A percentile compares a stretch with the other conserved stretches of the same genome.
Conservation (phyloP, 1,140 invertebrate species). For the Saccostrea glomerata region DNA sequence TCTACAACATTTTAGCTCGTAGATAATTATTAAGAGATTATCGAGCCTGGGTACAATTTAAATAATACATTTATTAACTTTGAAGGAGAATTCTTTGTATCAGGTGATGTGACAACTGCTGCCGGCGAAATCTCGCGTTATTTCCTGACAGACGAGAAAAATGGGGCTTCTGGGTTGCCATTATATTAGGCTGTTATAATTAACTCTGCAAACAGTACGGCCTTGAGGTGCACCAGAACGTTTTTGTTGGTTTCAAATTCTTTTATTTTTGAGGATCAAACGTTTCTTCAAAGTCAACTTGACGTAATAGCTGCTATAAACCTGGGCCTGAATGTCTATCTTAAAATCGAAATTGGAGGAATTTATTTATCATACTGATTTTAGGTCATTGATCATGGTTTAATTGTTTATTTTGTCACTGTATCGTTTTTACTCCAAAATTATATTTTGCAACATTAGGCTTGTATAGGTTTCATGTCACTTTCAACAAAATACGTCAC, state of each 20-base stretch:
- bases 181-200: slow-evolving; percentile 27
- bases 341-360: slow-evolving; percentile 24
- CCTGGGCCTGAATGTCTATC: slow-evolving; percentile 7
- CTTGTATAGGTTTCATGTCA: too few relatives aligned
- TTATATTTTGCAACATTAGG: too few relatives aligned
- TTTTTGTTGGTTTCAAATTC: slow-evolving; percentile 18
- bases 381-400: slow-evolving; percentile 10
- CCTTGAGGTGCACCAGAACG: slow-evolving; percentile 11
- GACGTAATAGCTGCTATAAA: slow-evolving; percentile 27
- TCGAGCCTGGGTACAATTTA: slow-evolving; percentile 26
- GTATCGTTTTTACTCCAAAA: neutral
- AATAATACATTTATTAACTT: slow-evolving; percentile 35
- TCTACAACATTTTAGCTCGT: slow-evolving; percentile 30
- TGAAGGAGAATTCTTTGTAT: slow-evolving; percentile 22
- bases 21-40: slow-evolving; percentile 37
- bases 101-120: slow-evolving; percentile 10
- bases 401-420: slow-evolving; percentile 25
- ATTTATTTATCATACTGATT: slow-evolving; percentile 23
- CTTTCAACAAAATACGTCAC: too few relatives aligned
- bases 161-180: slow-evolving; percentile 14
- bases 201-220: slow-evolving; percentile 10
- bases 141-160: slow-evolving; percentile 29
- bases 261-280: slow-evolving; percentile 30
- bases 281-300: slow-evolving; percentile 18
- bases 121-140: slow-evolving; percentile 28